Conservation (phyloP, 2,113 vertebrate species). For the Thamnophis sirtalis region DNA sequence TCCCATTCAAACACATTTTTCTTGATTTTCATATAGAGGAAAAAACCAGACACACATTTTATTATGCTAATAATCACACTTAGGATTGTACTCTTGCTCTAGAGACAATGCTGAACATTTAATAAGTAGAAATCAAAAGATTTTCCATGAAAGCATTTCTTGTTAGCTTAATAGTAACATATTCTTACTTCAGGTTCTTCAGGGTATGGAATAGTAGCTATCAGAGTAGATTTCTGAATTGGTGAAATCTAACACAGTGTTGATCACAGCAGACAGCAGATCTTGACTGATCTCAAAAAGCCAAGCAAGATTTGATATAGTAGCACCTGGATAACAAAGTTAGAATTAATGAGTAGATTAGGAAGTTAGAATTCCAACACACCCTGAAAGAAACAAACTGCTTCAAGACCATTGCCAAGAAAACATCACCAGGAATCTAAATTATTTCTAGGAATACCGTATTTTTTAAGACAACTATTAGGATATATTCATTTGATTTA, state of each 20-base stretch:
- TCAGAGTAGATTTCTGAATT: constrained; percentile 20
- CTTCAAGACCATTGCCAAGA: neutral
- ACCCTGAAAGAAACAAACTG: neutral
- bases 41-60: neutral
- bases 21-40: neutral
- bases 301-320: neutral
- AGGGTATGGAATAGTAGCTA: neutral
- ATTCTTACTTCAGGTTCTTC: constrained; percentile 11
- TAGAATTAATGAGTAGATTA: neutral
- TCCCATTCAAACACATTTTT: neutral
- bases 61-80: neutral
- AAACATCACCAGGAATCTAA: neutral
- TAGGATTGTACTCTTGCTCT: neutral
- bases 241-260: neutral
- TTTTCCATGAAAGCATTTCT: constrained; percentile 9
- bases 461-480: neutral
- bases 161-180: neutral
- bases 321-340: neutral
- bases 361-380: neutral
- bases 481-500: neutral
- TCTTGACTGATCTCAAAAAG: neutral
- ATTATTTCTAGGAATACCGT: neutral
- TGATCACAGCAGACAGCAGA: neutral
- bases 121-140: constrained; percentile 23
- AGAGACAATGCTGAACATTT: constrained; percentile 10